phyloP scores from a whole-genome alignment of 2,797 vertebrate species.

The Chelon labrosus region DNA sequence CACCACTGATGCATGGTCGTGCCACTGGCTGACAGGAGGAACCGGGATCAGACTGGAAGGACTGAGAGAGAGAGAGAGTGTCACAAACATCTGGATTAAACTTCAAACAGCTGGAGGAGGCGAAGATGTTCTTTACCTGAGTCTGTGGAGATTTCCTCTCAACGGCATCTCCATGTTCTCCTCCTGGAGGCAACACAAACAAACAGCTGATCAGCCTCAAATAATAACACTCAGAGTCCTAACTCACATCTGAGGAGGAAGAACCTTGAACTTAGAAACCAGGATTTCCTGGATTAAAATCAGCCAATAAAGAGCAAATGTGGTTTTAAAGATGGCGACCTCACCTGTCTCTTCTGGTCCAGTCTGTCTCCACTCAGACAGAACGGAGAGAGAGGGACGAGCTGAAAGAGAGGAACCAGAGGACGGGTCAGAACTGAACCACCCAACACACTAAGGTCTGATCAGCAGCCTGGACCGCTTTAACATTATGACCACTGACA shows the following conservation, averaged over 20 bases:
- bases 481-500: too few relatives aligned
- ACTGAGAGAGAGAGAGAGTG: conserved; percentile 53
- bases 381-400: conserved; percentile 80
- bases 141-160: conserved; percentile 80
- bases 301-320: too few relatives aligned
- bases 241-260: too few relatives aligned
- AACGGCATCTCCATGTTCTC: conserved; percentile 81
- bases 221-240: too few relatives aligned
- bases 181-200: conserved; percentile 70
- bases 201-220: background rate
- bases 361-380: conserved; percentile 75
- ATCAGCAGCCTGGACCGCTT: too few relatives aligned
- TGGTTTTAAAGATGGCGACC: conserved; percentile 8
- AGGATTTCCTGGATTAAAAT: too few relatives aligned
- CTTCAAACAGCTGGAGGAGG: accelerated
- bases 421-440: background rate
- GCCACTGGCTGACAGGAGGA: conserved; percentile 81
- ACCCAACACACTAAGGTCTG: too few relatives aligned
- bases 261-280: too few relatives aligned
- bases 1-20: conserved; percentile 75
- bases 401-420: conserved; percentile 49
- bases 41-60: conserved; percentile 75
- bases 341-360: conserved; percentile 84
- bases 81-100: background rate
- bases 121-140: conserved; percentile 69